Evolutionary conservation across 2,113 vertebrate species (phyloP), one percentile per base, ranked within the genome.

Genomic region (Scytalopus superciliaris): DNA sequence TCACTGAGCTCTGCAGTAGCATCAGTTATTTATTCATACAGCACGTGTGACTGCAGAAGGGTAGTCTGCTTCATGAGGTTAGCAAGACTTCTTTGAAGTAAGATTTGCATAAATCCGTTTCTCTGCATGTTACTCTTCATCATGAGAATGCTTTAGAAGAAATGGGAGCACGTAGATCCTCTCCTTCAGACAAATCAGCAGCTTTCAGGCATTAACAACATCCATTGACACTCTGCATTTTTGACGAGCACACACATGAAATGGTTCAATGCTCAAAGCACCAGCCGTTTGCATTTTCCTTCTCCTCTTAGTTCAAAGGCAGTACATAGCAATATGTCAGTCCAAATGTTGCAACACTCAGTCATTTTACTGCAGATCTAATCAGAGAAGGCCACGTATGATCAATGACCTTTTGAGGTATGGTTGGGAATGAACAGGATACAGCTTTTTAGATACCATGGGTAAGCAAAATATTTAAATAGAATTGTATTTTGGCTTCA

Each of bases 261-360:
- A 96, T 94, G 96, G 64, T 94, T 97, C 93, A 91, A 92, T 96
- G 97, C 95, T 95, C 94, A 97, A 96, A 95, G 97, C 96, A 96
- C 92, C 90, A 93, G 94, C 72, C 13, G 79, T 90, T 96, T 94
- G 94, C 95, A 89, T 28, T 90, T 94, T 86, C 86, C 90, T 92
- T 91, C 92, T 97, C 79, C 87, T 97, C 78, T 90, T 68, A 97
- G 92, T 88, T 97, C 96, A 96, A 96, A 96, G 90, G 94, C 86
- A 96, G 82, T 79, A 96, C 79, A 97, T 91, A 89, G 91, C 84
- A 91, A 69, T 18, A 94, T 83, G 84, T 90, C 91, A 95, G 91
- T 96, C 95, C 96, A 97, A 98, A 97, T 96, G 98, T 93, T 96
- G 96, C 96, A 97, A 96, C 92, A 96, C 95, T 96, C 93, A 97